These are phyloP conservation scores for Nesidiocoris tenuis DNA, from an alignment of 2,888 invertebrate species.

Conservation along the genomic window DNA sequence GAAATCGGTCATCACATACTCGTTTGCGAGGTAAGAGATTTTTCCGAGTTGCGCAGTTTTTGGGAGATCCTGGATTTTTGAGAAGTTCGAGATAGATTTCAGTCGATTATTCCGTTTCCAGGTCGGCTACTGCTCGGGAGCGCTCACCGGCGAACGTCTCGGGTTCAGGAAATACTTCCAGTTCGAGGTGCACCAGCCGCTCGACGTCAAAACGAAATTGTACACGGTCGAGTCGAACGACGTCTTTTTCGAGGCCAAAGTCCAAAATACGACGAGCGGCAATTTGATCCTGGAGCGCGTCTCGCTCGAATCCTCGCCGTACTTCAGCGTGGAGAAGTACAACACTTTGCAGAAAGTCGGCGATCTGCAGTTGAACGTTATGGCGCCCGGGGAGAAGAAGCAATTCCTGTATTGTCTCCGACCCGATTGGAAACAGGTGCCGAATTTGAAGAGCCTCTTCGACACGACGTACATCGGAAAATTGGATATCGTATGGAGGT, in stretches of 20 bases:
- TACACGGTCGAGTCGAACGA: slow-evolving; percentile 76
- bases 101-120: neutral
- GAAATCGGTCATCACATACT: slow-evolving; percentile 97
- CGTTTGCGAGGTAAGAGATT: slow-evolving; percentile 53
- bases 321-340: slow-evolving; percentile 62
- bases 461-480: slow-evolving; percentile 90
- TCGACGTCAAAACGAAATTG: slow-evolving; percentile 98
- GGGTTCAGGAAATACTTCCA: slow-evolving; percentile 97
- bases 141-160: slow-evolving; percentile 56
- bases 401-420: slow-evolving; percentile 93
- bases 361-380: slow-evolving; percentile 68
- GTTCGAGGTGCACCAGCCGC: slow-evolving; percentile 94
- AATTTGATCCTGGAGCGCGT: slow-evolving; percentile 94
- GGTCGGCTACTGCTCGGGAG: slow-evolving; percentile 68
- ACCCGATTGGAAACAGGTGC: slow-evolving; percentile 59
- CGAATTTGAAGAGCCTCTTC: slow-evolving; percentile 53
- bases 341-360: slow-evolving; percentile 16
- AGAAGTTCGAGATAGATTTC: neutral
- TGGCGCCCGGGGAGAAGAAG: slow-evolving; percentile 86
- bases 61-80: neutral
- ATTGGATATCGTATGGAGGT: slow-evolving; percentile 96
- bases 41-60: slow-evolving; percentile 2
- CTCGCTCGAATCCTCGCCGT: slow-evolving; percentile 84
- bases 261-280: slow-evolving; percentile 90
- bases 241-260: slow-evolving; percentile 71